Conservation (phyloP, 2,888 invertebrate genomes). For the Stramonita haemastoma region DNA sequence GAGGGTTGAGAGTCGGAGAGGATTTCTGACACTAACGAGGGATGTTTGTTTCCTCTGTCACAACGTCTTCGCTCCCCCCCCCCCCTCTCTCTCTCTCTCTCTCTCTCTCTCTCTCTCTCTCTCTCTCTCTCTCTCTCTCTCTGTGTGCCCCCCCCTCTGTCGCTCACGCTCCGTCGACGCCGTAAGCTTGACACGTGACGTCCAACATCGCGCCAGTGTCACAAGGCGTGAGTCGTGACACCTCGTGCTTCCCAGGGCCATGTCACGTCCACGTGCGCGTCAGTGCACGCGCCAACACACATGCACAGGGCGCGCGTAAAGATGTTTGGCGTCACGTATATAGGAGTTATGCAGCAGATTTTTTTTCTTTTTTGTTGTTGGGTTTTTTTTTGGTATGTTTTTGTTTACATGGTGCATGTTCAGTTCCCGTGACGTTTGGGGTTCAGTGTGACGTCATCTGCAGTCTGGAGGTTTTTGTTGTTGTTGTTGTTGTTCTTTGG, state of each 20-base stretch:
- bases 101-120: neutral
- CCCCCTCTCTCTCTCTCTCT: neutral
- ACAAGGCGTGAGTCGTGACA: neutral
- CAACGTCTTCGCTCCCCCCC: neutral
- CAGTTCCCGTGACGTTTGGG: too few species aligned
- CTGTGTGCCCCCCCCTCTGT: neutral
- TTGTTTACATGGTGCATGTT: too few species aligned
- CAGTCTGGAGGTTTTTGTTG: too few species aligned
- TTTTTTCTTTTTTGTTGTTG: too few species aligned
- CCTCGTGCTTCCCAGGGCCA: neutral
- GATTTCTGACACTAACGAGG: neutral
- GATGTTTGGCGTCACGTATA: too few species aligned
- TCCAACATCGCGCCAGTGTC: neutral
- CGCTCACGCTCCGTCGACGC: neutral
- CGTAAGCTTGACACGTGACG: neutral
- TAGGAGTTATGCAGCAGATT: too few species aligned
- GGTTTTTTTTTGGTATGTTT: too few species aligned
- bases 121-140: neutral
- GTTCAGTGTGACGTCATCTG: too few species aligned
- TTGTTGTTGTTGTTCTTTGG: too few species aligned
- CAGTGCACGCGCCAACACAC: too few species aligned
- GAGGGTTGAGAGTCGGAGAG: too few species aligned
- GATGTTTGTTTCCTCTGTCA: neutral
- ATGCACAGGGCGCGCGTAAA: too few species aligned
- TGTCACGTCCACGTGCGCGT: neutral